Evolutionary conservation across 2,113 vertebrate species (phyloP).

Genomic region (Maccullochella peelii): DNA sequence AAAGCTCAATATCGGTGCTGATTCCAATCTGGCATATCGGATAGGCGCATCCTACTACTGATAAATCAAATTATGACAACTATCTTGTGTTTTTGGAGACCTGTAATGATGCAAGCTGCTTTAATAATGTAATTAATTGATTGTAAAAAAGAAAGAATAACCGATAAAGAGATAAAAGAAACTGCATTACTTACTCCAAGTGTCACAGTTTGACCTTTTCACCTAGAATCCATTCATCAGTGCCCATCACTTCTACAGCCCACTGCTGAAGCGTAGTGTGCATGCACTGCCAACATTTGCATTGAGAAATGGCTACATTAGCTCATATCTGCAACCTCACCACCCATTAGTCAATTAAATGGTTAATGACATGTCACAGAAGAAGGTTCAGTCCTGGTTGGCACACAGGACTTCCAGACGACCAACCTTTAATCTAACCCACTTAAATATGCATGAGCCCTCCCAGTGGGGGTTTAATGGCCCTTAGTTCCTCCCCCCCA

Average conservation of each 20-base stretch:
- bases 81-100: neutral
- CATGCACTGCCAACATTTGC: constrained; percentile 33
- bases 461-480: constrained; percentile 69
- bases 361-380: constrained; percentile 78
- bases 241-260: constrained; percentile 6
- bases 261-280: neutral
- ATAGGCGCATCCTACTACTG: neutral
- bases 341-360: constrained; percentile 77
- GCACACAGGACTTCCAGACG: constrained; percentile 39
- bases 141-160: neutral
- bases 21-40: neutral
- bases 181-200: neutral
- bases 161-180: neutral
- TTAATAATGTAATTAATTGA: neutral
- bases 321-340: constrained; percentile 34
- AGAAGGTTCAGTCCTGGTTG: constrained; percentile 50
- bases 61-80: neutral
- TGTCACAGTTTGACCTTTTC: constrained; percentile 47
- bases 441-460: constrained; percentile 82
- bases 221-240: constrained; percentile 33
- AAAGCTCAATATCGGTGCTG: neutral
- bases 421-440: constrained; percentile 70
- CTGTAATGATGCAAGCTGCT: neutral
- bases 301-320: constrained; percentile 56
- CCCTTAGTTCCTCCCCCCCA: constrained; percentile 22